A percentile compares a stretch with the other conserved stretches of the same genome.
Conservation (phyloP, 2,113 vertebrate species). For the Saccopteryx bilineata region DNA sequence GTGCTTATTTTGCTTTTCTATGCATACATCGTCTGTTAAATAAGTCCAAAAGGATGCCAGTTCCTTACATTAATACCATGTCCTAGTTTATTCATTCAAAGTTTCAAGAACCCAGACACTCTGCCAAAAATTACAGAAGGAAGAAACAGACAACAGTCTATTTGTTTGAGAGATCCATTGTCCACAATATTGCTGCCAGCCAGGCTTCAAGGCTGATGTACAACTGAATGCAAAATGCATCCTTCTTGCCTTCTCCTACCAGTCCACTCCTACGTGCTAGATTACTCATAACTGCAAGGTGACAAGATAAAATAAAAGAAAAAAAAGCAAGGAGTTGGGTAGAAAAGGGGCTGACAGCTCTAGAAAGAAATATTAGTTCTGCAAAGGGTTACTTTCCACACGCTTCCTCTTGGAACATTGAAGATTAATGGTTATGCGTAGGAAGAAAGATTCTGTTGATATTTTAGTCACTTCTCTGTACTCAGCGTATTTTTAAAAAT, state of each 20-base stretch:
- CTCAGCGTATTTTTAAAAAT: conserved; percentile 80
- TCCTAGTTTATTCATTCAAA: conserved; percentile 73
- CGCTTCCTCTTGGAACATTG: conserved; percentile 79
- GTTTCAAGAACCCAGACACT: conserved; percentile 62
- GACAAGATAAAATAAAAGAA: conserved; percentile 66
- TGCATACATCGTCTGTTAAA: conserved; percentile 56
- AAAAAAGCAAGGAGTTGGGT: background rate
- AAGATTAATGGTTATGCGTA: conserved; percentile 86
- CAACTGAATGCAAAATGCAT: conserved; percentile 55
- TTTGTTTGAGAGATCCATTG: conserved; percentile 69
- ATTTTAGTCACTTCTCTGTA: conserved; percentile 88
- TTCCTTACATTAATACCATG: conserved; percentile 65
- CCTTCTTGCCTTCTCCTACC: background rate
- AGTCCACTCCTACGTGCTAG: background rate
- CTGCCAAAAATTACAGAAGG: conserved; percentile 82
- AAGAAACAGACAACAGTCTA: conserved; percentile 73
- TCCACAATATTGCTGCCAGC: conserved; percentile 63
- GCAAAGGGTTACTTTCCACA: conserved; percentile 79
- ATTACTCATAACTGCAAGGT: conserved; percentile 72
- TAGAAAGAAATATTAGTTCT: conserved; percentile 70
- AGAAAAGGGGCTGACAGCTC: background rate
- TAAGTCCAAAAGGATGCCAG: conserved; percentile 73
- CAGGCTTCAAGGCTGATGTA: conserved; percentile 49
- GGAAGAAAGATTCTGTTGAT: conserved; percentile 87
- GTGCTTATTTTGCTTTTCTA: conserved; percentile 66